Evolutionary conservation across 2,888 invertebrate genomes (phyloP).

Genomic region (Andrena hattorfiana): DNA sequence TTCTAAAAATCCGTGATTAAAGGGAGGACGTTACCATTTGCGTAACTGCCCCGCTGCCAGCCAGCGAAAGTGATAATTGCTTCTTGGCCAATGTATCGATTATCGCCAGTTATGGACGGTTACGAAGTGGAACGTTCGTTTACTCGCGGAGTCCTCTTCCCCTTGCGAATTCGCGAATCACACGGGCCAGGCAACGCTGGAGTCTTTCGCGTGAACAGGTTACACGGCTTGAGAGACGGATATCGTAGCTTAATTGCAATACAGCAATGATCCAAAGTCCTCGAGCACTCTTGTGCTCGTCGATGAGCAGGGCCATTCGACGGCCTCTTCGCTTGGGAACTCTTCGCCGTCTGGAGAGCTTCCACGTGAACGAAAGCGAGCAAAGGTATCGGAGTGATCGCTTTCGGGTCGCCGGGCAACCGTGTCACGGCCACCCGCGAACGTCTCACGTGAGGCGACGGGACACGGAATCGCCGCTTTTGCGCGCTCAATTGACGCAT

Average conservation of each 20-base stretch:
- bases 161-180: too few species aligned
- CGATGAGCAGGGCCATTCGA: constrained; percentile 23
- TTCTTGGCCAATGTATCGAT: too few species aligned
- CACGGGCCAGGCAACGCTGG: neutral
- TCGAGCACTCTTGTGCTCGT: constrained; percentile 19
- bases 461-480: constrained; percentile 23
- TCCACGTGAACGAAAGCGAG: constrained; percentile 33
- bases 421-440: constrained; percentile 39
- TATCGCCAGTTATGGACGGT: too few species aligned
- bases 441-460: constrained; percentile 17
- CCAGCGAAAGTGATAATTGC: constrained; percentile 41
- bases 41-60: constrained; percentile 26
- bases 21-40: neutral
- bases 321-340: constrained; percentile 23
- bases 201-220: neutral
- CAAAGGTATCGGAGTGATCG: constrained; percentile 39
- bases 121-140: too few species aligned
- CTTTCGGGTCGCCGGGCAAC: constrained; percentile 32
- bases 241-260: neutral
- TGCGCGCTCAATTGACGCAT: constrained; percentile 27
- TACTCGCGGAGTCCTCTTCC: too few species aligned
- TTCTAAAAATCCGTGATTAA: neutral
- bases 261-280: constrained; percentile 13
- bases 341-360: constrained; percentile 30
- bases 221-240: too few species aligned